These are phyloP conservation scores for Ametastegia equiseti DNA, from an alignment of 2,888 invertebrate genomes.

Conservation along the genomic window DNA sequence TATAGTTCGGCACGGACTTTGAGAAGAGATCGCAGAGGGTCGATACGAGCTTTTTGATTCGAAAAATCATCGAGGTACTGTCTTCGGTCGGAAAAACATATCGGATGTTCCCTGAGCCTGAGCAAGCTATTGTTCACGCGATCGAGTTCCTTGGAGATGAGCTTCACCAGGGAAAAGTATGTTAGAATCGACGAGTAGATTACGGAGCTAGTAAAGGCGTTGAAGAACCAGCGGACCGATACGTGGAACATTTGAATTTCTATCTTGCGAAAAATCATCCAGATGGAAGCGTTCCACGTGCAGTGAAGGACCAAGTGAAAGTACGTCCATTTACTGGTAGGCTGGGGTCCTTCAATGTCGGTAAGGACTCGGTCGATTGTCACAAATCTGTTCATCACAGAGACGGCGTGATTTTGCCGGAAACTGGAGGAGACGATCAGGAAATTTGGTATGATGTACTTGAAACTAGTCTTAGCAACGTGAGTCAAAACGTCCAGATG, in stretches of 20 bases:
- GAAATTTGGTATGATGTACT: too few species aligned
- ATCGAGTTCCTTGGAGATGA: not conserved
- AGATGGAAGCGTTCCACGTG: not conserved
- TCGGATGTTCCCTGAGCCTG: not conserved
- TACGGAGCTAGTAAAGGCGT: not conserved
- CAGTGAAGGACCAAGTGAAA: not conserved
- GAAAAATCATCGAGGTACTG: not conserved
- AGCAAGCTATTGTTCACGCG: not conserved
- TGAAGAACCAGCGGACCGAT: too few species aligned
- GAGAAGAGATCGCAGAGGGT: not conserved
- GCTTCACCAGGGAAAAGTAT: not conserved
- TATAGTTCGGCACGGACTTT: not conserved
- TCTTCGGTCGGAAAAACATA: not conserved
- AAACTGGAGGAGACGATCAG: not conserved
- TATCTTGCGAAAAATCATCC: accelerated
- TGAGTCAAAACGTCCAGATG: too few species aligned
- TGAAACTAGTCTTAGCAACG: not conserved
- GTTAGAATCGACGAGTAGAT: not conserved
- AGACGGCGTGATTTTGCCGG: not conserved
- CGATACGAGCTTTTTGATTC: not conserved
- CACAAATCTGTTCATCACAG: not conserved
- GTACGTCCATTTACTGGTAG: not conserved
- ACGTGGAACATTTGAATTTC: not conserved
- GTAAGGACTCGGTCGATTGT: not conserved
- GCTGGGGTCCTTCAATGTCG: not conserved